Evolutionary conservation across 2,113 vertebrate genomes (phyloP).

Genomic region (Heterochromis multidens): DNA sequence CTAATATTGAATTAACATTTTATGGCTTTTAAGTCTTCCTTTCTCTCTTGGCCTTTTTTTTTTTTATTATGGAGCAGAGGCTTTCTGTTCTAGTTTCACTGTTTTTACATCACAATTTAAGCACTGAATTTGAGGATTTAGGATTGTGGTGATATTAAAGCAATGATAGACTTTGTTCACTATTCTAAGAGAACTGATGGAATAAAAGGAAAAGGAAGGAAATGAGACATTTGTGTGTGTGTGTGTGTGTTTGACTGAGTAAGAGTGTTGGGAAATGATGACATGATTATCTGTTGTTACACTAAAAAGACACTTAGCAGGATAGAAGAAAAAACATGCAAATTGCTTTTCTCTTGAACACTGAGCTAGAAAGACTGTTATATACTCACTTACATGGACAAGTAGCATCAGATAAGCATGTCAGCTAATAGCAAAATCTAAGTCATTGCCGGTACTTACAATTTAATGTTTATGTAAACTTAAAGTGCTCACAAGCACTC

Average conservation of each 20-base stretch:
- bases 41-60: not conserved
- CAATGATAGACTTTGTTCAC: not conserved
- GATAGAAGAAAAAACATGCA: not conserved
- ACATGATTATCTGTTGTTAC: not conserved
- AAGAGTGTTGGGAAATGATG: not conserved
- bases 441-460: not conserved
- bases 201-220: not conserved
- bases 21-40: not conserved
- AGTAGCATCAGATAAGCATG: not conserved
- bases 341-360: not conserved
- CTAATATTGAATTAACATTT: not conserved
- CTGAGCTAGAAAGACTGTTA: not conserved
- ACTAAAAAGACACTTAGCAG: not conserved
- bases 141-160: not conserved
- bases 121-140: not conserved
- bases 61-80: not conserved
- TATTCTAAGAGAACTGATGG: not conserved
- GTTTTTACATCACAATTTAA: not conserved
- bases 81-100: not conserved
- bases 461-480: not conserved
- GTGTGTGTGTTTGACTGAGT: not conserved
- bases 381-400: not conserved
- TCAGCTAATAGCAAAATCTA: not conserved
- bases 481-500: not conserved
- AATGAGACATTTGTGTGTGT: not conserved